A percentile compares a stretch with the other conserved stretches of the same genome.
Conservation (phyloP, 2,888 invertebrate species). For the Drosophila anomelani region DNA sequence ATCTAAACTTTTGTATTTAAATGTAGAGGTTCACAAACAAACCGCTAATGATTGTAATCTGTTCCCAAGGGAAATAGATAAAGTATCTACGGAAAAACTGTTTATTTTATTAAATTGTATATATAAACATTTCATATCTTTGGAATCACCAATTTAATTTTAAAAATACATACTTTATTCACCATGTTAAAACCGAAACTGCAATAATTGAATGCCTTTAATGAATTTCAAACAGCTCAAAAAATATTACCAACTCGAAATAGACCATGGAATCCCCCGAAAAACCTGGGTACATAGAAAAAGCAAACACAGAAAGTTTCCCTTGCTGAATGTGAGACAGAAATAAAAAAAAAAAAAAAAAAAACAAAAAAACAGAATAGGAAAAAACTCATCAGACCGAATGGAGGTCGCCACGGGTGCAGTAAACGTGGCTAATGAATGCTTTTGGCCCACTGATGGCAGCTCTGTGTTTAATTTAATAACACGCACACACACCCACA, state of each 20-base stretch:
- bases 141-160: no score
- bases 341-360: constrained; percentile 24
- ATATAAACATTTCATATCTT: no score
- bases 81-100: no score
- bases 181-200: background rate
- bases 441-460: constrained; percentile 76
- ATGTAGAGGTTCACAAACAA: no score
- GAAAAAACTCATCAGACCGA: constrained; percentile 75
- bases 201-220: background rate
- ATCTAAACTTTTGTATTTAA: no score
- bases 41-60: no score
- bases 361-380: constrained; percentile 39
- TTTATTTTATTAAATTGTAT: no score
- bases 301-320: constrained; percentile 65
- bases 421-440: constrained; percentile 80
- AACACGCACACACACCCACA: constrained; percentile 41
- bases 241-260: background rate
- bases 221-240: background rate
- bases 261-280: background rate
- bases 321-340: constrained; percentile 45
- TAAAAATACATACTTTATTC: no score
- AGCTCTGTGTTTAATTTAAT: constrained; percentile 66
- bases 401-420: constrained; percentile 81
- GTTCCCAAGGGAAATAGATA: no score
- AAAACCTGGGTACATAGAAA: constrained; percentile 37